Evolutionary conservation across 2,113 vertebrate genomes (phyloP).

Genomic region (Ondatra zibethicus): DNA sequence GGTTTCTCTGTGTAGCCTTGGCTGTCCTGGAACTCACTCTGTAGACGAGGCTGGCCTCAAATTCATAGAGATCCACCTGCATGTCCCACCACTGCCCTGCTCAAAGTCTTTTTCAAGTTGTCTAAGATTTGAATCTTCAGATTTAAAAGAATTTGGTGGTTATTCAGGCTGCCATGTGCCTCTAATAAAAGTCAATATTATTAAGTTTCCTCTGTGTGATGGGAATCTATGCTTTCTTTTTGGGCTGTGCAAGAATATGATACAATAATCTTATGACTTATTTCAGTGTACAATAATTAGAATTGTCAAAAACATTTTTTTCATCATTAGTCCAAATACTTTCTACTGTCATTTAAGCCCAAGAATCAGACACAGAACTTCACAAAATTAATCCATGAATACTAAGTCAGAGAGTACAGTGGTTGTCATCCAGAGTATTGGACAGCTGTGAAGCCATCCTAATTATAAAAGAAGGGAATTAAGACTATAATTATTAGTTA

Average conservation of each 20-base stretch:
- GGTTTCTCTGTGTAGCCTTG: too few relatives aligned
- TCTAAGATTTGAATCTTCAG: slow-evolving; percentile 56
- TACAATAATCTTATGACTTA: slow-evolving; percentile 72
- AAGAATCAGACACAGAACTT: slow-evolving; percentile 64
- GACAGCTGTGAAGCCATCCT: background rate
- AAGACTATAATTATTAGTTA: slow-evolving; percentile 28
- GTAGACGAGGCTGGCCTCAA: fast-evolving
- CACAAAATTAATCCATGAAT: slow-evolving; percentile 52
- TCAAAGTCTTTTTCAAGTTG: slow-evolving; percentile 33
- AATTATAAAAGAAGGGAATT: slow-evolving; percentile 39
- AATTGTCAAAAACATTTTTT: slow-evolving; percentile 67
- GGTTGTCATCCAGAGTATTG: slow-evolving; percentile 39
- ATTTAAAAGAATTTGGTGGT: slow-evolving; percentile 70
- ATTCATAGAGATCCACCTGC: background rate
- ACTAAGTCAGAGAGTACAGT: slow-evolving; percentile 50
- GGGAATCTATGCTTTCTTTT: slow-evolving; percentile 65
- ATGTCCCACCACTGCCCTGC: background rate
- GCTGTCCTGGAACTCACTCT: too few relatives aligned
- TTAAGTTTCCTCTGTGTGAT: slow-evolving; percentile 62
- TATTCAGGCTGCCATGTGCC: slow-evolving; percentile 51
- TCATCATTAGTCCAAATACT: slow-evolving; percentile 67
- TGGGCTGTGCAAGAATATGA: slow-evolving; percentile 64
- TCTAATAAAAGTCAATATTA: slow-evolving; percentile 60
- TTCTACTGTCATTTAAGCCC: slow-evolving; percentile 65
- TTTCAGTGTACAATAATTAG: slow-evolving; percentile 70